Percentiles rank a stretch among this genome's conserved stretches.
Conservation (phyloP, 2,888 invertebrate genomes). For the Sarcophaga rosellei region DNA sequence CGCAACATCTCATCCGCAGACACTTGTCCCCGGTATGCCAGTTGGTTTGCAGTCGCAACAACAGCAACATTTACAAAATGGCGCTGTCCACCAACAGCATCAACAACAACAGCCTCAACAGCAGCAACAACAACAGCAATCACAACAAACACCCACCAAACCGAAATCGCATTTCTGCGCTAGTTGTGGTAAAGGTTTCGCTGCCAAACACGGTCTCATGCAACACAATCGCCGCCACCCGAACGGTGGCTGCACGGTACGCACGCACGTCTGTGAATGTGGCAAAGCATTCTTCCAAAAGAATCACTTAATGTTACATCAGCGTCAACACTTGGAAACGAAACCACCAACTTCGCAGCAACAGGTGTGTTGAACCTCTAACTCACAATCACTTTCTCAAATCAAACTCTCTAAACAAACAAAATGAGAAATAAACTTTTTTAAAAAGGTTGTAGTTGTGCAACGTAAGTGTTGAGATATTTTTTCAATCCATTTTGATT, state of each 20-base stretch:
- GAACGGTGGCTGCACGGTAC: slow-evolving; percentile 89
- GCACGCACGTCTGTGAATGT: slow-evolving; percentile 91
- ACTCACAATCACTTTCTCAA: slow-evolving; percentile 69
- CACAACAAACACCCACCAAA: slow-evolving; percentile 81
- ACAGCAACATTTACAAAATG: slow-evolving; percentile 83
- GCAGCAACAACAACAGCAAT: slow-evolving; percentile 72
- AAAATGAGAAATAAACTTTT: slow-evolving; percentile 62
- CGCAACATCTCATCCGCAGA: slow-evolving; percentile 79
- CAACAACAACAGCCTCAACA: slow-evolving; percentile 63
- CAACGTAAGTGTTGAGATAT: slow-evolving; percentile 69
- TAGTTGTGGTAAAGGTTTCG: slow-evolving; percentile 91
- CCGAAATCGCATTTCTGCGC: slow-evolving; percentile 90
- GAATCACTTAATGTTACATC: slow-evolving; percentile 91
- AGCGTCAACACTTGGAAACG: slow-evolving; percentile 86
- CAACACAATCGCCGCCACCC: slow-evolving; percentile 91
- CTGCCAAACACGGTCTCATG: slow-evolving; percentile 90
- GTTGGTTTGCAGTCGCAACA: slow-evolving; percentile 76
- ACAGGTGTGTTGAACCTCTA: slow-evolving; percentile 77
- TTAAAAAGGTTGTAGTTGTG: slow-evolving; percentile 68
- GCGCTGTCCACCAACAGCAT: slow-evolving; percentile 70
- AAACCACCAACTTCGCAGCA: slow-evolving; percentile 80
- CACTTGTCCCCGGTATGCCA: slow-evolving; percentile 78
- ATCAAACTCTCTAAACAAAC: slow-evolving; percentile 65
- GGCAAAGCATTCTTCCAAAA: slow-evolving; percentile 94
- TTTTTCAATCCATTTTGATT: slow-evolving; percentile 59